Evolutionary conservation across 2,888 invertebrate species (phyloP), one percentile per base, ranked within the genome.

Genomic region (Agriotes lineatus): DNA sequence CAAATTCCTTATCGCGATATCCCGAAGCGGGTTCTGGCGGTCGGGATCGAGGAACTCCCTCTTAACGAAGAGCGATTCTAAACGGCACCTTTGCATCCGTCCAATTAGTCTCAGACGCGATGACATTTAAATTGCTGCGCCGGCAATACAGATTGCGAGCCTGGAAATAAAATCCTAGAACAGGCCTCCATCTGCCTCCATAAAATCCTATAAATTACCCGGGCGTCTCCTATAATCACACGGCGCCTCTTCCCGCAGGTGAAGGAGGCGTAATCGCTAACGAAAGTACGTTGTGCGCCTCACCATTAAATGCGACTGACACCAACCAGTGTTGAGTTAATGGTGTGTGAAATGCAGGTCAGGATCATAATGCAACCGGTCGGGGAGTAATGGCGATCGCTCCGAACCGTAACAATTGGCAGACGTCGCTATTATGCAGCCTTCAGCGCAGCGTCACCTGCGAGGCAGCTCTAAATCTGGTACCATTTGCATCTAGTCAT

Each of bases 321-420:
- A 18, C 9, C 33, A n/a, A n/a, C 1, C 12, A 50, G 52, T 25
- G 30, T 25, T 5, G 18, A 52, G 14, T 10, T 30, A 30, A 52
- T 52, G 52, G 35, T 7, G 18, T 52, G 30, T 30, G 16, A 52
- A 52, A 30, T 52, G 30, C 52, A 52, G 30, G 52, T 33, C 3
- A 33, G 52, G 35, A 3, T 33, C 52, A 33, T 35, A 52, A 52
- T 35, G 52, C 52, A 18, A 6, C 12, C 50, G 14, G 30, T 52
- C 33, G 16, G 1, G n/a, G 35, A 33, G n/a, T 33, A 52, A 52
- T 52, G 18, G 35, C 12, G 2, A 25, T 9, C 4, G n/a, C 9
- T 50, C 19, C 10, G 10, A 35, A 10, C 2, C 35, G 35, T 35
- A 6, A 35, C n/a, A 10, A 39, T 14, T 39, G 7, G 4, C n/a